Percentiles rank a stretch among this genome's conserved stretches.
Conservation (phyloP, 2,113 vertebrate species). For the Alexandromys fortis region DNA sequence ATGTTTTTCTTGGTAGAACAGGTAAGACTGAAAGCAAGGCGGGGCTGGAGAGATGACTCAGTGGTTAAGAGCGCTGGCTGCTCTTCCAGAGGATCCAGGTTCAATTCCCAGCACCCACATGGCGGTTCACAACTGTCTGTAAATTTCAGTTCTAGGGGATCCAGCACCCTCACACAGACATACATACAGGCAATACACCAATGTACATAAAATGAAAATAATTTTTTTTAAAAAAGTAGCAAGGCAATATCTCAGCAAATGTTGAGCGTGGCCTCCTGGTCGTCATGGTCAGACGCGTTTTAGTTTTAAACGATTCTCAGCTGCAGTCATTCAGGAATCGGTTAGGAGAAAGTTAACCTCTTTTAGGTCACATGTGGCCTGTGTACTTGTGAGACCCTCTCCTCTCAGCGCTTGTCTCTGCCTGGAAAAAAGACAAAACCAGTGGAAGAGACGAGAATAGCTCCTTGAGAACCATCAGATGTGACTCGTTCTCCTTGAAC, state of each 20-base stretch:
- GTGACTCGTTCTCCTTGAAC: neutral
- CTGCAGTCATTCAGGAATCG: neutral
- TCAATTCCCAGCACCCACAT: no score
- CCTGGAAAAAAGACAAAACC: neutral
- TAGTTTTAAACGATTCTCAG: neutral
- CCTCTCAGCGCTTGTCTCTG: neutral
- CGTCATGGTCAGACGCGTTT: neutral
- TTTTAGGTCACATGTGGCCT: neutral
- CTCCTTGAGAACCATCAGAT: neutral
- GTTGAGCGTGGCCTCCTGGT: neutral
- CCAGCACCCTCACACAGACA: no score
- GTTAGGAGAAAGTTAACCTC: neutral
- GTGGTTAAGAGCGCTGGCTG: no score
- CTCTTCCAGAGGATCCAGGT: no score
- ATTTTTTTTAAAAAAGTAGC: no score
- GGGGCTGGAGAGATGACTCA: no score
- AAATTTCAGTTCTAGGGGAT: no score
- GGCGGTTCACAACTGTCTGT: no score
- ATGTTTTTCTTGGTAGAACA: neutral
- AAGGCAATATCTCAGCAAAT: neutral
- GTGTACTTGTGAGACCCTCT: neutral
- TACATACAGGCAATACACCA: no score
- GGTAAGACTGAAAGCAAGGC: neutral
- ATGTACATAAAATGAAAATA: no score
- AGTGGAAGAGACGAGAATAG: neutral